A percentile compares a stretch with the other conserved stretches of the same genome.
phyloP scores from a whole-genome alignment of 92 coral and sea anemone species.

The Umimayanthus kanabou region DNA sequence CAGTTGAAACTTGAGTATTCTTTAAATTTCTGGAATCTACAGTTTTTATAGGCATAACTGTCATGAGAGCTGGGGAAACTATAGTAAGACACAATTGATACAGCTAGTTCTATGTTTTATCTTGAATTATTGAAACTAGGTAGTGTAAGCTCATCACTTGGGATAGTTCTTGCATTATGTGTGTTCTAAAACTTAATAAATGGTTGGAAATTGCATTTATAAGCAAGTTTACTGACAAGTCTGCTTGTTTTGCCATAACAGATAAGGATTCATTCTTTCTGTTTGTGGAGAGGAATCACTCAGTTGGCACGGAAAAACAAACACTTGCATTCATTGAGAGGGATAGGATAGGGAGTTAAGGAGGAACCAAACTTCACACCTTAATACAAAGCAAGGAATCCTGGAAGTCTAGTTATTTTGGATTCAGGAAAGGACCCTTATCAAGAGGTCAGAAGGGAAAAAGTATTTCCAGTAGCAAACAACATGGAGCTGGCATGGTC shows the following conservation, averaged over 20 bases:
- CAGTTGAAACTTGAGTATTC: too few relatives aligned
- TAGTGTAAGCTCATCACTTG: neutral
- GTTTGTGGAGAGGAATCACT: conserved; percentile 48
- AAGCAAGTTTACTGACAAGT: conserved; percentile 34
- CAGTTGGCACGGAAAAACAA: conserved; percentile 41
- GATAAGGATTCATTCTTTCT: conserved; percentile 49
- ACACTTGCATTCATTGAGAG: conserved; percentile 45
- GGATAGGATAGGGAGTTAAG: conserved; percentile 42
- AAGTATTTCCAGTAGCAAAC: conserved; percentile 32
- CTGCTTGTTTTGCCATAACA: conserved; percentile 46
- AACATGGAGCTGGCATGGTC: conserved; percentile 34
- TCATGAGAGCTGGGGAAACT: too few relatives aligned
- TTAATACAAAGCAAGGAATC: conserved; percentile 39
- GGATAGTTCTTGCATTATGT: neutral
- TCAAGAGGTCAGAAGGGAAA: conserved; percentile 33
- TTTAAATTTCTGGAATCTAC: too few relatives aligned
- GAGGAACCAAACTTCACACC: conserved; percentile 41
- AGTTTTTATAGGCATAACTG: too few relatives aligned
- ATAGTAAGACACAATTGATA: too few relatives aligned
- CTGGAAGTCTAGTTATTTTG: conserved; percentile 35
- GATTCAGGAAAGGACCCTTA: conserved; percentile 36
- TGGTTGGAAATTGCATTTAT: neutral
- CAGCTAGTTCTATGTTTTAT: too few relatives aligned
- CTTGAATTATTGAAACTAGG: too few relatives aligned
- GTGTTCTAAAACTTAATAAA: neutral